Conservation (phyloP, 2,113 vertebrate genomes). For the Larimichthys crocea region DNA sequence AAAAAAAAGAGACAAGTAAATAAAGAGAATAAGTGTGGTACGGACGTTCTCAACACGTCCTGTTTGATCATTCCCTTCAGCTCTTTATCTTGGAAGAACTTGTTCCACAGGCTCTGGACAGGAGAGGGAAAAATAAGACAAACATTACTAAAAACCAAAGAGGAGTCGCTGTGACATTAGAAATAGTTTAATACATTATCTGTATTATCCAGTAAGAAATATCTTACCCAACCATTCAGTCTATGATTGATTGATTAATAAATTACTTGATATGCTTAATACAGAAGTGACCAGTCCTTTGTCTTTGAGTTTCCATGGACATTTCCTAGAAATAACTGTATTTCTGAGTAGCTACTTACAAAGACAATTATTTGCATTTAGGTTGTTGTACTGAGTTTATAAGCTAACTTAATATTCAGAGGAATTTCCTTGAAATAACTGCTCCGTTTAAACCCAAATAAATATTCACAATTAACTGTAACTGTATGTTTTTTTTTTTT, state of each 20-base stretch:
- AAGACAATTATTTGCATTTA: not conserved
- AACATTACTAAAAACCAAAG: not conserved
- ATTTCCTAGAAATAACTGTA: not conserved
- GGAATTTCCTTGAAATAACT: not conserved
- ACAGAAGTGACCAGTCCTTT: not conserved
- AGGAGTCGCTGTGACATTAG: not conserved
- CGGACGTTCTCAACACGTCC: slow-evolving; percentile 96
- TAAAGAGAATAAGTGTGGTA: slow-evolving; percentile 1
- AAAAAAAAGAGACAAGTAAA: not conserved
- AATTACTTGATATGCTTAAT: not conserved
- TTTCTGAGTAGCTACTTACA: not conserved
- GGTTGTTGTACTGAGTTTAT: not conserved
- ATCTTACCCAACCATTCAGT: too few species aligned
- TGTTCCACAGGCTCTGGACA: slow-evolving; percentile 96
- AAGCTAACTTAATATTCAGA: not conserved
- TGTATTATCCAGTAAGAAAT: not conserved
- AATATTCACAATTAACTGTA: not conserved
- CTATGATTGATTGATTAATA: not conserved
- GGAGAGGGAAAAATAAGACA: not conserved
- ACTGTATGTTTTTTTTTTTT: too few species aligned
- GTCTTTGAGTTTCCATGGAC: not conserved
- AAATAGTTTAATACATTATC: not conserved
- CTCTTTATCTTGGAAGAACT: slow-evolving; percentile 99
- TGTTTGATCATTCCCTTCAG: slow-evolving; percentile 97
- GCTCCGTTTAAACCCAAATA: not conserved